phyloP scores from a whole-genome alignment of 2,888 invertebrate genomes.

The Chouioia cunea region DNA sequence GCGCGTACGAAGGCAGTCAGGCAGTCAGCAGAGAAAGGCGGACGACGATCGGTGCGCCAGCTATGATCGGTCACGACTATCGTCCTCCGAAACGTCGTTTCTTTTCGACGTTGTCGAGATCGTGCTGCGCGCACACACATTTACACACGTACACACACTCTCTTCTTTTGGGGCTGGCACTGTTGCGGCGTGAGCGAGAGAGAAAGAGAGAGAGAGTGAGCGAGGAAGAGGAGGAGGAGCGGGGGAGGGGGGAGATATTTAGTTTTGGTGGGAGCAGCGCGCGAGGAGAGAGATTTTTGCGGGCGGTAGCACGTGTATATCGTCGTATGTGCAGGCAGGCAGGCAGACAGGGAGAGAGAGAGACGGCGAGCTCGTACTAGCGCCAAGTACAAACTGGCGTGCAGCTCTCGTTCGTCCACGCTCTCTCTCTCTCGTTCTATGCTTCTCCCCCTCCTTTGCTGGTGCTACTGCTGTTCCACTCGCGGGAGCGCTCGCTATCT shows the following conservation, averaged over 20 bases:
- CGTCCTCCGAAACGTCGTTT: constrained; percentile 67
- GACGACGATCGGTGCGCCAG: constrained; percentile 66
- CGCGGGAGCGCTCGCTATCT: constrained; percentile 58
- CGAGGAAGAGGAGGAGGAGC: constrained; percentile 28
- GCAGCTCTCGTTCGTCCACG: constrained; percentile 51
- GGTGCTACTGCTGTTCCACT: constrained; percentile 29
- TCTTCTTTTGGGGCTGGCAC: constrained; percentile 36
- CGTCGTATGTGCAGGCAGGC: too few species aligned
- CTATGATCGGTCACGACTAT: constrained; percentile 69
- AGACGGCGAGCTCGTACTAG: constrained; percentile 30
- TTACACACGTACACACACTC: constrained; percentile 39
- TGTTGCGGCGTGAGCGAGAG: constrained; percentile 50
- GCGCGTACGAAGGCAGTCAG: neutral
- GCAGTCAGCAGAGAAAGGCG: too few species aligned
- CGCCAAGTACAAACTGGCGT: constrained; percentile 64
- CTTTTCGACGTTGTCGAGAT: constrained; percentile 65
- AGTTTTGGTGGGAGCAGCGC: constrained; percentile 38
- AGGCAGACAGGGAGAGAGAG: constrained; percentile 32
- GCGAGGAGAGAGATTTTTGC: neutral
- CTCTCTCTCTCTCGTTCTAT: constrained; percentile 46
- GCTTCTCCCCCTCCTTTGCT: constrained; percentile 7
- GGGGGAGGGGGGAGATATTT: constrained; percentile 32
- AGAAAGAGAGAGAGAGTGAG: constrained; percentile 45
- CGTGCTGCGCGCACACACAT: constrained; percentile 45
- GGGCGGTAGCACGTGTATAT: too few species aligned